Conservation (phyloP, 2,113 vertebrate genomes). For the Limnothrissa miodon region DNA sequence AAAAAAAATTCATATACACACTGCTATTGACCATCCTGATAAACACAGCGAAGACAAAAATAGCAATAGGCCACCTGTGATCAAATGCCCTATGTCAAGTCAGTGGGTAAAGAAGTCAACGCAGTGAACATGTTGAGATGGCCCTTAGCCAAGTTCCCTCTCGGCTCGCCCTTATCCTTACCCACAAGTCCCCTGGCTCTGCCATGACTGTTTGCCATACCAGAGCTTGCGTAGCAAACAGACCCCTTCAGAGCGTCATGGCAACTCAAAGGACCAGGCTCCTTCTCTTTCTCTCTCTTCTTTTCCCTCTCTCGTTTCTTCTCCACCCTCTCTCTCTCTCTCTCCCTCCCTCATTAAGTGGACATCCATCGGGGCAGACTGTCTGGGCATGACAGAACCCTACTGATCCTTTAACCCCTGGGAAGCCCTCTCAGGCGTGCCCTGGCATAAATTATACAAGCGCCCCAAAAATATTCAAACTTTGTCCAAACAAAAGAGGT, state of each 20-base stretch:
- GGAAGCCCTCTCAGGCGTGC: slow-evolving; percentile 51
- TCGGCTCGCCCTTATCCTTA: slow-evolving; percentile 6
- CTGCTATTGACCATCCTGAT: not conserved
- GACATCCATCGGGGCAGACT: not conserved
- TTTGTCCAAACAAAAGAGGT: slow-evolving; percentile 64
- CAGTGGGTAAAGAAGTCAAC: not conserved
- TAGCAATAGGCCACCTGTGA: not conserved
- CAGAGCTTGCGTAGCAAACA: not conserved
- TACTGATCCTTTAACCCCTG: not conserved
- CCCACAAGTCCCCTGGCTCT: not conserved
- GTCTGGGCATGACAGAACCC: not conserved
- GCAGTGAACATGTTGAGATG: not conserved
- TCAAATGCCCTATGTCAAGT: not conserved
- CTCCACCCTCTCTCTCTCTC: not conserved
- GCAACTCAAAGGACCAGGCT: not conserved
- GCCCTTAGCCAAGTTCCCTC: not conserved
- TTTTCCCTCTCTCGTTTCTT: not conserved
- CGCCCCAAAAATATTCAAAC: slow-evolving; percentile 60
- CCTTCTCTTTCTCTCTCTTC: not conserved
- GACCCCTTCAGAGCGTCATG: not conserved
- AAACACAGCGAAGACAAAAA: not conserved
- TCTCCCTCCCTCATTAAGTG: not conserved
- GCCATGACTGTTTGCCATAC: too few relatives aligned
- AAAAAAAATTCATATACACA: not conserved
- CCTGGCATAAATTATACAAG: slow-evolving; percentile 66